phyloP scores from a whole-genome alignment of 2,113 vertebrate species.

The Zosterops lateralis region DNA sequence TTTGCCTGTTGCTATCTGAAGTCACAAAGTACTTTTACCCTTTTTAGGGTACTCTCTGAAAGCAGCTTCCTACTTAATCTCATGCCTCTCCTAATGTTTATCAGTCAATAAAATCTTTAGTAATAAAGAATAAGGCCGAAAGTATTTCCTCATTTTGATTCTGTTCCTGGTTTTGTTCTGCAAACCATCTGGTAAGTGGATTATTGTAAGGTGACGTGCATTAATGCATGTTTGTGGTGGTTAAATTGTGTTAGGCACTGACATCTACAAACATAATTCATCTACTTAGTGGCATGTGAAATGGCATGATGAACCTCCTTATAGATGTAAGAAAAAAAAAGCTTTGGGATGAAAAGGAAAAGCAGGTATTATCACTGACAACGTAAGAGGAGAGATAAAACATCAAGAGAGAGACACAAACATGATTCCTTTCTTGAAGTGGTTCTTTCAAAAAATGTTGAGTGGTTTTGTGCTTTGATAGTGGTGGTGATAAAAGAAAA shows the following conservation, averaged over 20 bases:
- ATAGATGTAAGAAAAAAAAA: not conserved
- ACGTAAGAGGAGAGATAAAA: not conserved
- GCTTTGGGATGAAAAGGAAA: not conserved
- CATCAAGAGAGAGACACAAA: not conserved
- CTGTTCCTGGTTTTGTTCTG: not conserved
- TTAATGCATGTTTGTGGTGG: not conserved
- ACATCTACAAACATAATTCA: not conserved
- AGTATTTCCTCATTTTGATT: not conserved
- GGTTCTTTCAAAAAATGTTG: not conserved
- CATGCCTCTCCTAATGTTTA: not conserved
- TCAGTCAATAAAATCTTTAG: not conserved
- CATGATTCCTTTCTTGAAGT: not conserved
- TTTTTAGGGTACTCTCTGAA: not conserved
- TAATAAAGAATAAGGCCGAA: not conserved
- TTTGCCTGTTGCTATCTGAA: not conserved
- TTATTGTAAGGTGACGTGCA: not conserved
- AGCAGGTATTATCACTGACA: not conserved
- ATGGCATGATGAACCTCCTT: not conserved
- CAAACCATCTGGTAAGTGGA: not conserved
- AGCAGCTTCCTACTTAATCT: not conserved
- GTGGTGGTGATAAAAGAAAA: not conserved
- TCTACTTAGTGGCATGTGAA: not conserved
- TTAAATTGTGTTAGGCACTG: not conserved
- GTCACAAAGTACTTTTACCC: not conserved
- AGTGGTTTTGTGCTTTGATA: not conserved